Conservation (phyloP, 2,888 invertebrate species). For the Thelaira solivaga region DNA sequence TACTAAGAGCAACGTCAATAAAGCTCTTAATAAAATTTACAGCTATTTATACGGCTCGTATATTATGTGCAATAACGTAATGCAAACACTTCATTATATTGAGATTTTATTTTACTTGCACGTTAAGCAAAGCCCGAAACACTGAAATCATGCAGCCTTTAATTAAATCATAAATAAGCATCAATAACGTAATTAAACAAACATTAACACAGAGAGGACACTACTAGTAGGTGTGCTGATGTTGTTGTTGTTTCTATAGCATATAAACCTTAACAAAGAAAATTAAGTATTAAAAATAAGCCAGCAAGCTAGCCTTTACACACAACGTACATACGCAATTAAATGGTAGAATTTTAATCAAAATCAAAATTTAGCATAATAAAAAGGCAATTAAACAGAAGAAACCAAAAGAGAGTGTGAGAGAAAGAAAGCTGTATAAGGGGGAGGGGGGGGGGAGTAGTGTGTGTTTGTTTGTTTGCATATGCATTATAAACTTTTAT, state of each 20-base stretch:
- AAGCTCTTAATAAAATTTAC: neutral
- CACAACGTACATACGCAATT: conserved; percentile 59
- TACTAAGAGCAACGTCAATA: conserved; percentile 15
- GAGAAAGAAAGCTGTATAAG: no score
- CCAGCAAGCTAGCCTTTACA: conserved; percentile 35
- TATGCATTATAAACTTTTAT: conserved; percentile 37
- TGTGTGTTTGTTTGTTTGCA: neutral
- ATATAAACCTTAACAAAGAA: conserved; percentile 16
- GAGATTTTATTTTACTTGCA: conserved; percentile 40
- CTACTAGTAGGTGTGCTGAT: no score
- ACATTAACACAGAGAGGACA: conserved; percentile 62
- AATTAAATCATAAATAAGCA: conserved; percentile 67
- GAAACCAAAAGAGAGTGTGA: no score
- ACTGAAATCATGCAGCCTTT: conserved; percentile 62
- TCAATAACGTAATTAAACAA: conserved; percentile 64
- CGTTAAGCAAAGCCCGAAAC: conserved; percentile 4
- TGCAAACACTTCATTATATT: conserved; percentile 53
- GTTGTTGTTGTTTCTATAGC: no score
- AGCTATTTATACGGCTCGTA: neutral
- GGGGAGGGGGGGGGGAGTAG: neutral
- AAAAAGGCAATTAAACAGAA: no score
- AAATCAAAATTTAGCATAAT: no score
- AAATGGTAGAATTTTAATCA: conserved; percentile 54
- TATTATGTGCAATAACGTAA: conserved; percentile 33
- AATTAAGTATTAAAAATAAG: neutral